Evolutionary conservation across 2,797 vertebrate species (phyloP).

Genomic region (Anableps anableps): DNA sequence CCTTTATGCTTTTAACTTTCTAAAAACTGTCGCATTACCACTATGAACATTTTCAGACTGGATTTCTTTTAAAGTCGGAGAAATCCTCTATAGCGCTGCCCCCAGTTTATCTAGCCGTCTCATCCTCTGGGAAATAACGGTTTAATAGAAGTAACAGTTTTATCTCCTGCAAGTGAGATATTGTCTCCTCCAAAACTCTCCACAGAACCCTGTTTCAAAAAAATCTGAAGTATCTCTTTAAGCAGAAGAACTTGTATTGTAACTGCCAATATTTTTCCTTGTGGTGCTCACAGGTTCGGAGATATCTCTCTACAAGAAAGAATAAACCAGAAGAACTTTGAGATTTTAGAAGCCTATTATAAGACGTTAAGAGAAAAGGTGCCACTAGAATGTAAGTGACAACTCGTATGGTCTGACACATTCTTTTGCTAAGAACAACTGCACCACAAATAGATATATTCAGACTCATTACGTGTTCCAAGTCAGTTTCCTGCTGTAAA

Average conservation of each 20-base stretch:
- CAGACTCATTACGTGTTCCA: background rate
- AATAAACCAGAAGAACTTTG: conserved; percentile 97
- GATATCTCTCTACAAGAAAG: conserved; percentile 97
- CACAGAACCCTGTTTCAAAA: background rate
- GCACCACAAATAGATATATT: background rate
- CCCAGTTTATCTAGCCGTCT: background rate
- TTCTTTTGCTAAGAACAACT: background rate
- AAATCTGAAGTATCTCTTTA: background rate
- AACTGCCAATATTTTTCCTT: background rate
- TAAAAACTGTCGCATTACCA: background rate
- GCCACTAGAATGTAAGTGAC: conserved; percentile 92
- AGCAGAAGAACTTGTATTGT: background rate
- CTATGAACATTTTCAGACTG: background rate
- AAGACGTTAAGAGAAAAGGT: conserved; percentile 91
- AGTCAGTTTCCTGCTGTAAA: background rate
- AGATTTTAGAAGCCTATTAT: conserved; percentile 94
- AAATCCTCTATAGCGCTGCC: background rate
- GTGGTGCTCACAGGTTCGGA: conserved; percentile 86
- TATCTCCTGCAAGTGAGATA: background rate
- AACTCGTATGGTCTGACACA: background rate
- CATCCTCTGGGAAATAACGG: background rate
- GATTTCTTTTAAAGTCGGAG: background rate
- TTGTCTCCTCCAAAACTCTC: background rate
- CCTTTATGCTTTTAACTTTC: background rate
- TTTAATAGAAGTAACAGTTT: background rate